Percentiles rank a stretch among this genome's conserved stretches.
phyloP scores from a whole-genome alignment of 2,797 vertebrate species.

The Rhabdomys pumilio region DNA sequence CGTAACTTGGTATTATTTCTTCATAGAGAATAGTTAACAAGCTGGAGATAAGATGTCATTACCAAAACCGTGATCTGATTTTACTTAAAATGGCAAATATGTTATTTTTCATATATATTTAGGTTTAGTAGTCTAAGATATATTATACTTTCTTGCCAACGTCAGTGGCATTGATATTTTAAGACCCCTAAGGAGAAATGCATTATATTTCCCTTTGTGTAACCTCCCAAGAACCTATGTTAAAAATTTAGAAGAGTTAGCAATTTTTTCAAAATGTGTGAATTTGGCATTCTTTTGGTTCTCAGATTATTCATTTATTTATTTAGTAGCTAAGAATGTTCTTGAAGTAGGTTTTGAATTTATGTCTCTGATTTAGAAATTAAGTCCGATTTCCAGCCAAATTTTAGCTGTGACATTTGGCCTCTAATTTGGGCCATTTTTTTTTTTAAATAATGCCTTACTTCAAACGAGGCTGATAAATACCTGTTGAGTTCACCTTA shows the following conservation, averaged over 20 bases:
- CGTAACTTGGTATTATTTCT: neutral
- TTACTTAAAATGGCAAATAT: conserved; percentile 65
- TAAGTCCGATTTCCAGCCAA: neutral
- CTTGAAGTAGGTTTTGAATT: conserved; percentile 11
- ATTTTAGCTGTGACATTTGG: conserved; percentile 7
- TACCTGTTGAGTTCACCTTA: conserved; percentile 27
- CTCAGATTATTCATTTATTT: neutral
- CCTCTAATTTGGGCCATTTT: neutral
- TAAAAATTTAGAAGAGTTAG: neutral
- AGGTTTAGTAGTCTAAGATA: neutral
- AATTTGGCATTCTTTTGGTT: neutral
- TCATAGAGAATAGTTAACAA: conserved; percentile 36
- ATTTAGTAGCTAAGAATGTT: conserved; percentile 13
- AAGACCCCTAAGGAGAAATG: neutral
- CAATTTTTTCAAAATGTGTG: conserved; percentile 26
- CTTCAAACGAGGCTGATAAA: conserved; percentile 6
- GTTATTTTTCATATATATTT: conserved; percentile 15
- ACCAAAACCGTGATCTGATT: neutral
- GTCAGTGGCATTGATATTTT: conserved; percentile 24
- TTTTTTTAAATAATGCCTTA: neutral
- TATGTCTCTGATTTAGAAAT: conserved; percentile 54
- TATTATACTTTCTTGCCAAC: conserved; percentile 51
- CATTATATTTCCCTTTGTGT: neutral
- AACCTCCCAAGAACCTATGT: neutral
- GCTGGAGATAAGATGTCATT: conserved; percentile 23